These are phyloP conservation scores for Halocaridina rubra DNA, from an alignment of 2,888 invertebrate species.

Conservation along the genomic window DNA sequence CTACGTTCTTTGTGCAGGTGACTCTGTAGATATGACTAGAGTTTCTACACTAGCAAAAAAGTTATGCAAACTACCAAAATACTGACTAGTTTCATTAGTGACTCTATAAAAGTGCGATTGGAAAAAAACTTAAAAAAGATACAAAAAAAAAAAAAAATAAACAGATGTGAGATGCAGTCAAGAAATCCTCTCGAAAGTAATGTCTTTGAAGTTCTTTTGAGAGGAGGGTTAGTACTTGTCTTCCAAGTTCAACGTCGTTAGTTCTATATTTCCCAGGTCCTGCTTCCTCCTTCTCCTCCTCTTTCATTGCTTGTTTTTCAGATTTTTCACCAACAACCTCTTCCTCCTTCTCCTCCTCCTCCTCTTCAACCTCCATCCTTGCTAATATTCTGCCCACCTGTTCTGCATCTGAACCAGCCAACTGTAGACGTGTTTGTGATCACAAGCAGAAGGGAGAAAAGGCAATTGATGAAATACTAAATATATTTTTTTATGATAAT, in stretches of 20 bases:
- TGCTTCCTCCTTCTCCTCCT: background rate
- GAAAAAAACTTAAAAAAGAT: background rate
- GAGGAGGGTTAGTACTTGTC: conserved; percentile 26
- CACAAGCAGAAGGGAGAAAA: no score
- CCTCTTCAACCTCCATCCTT: background rate
- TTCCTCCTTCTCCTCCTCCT: background rate
- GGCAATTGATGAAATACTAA: no score
- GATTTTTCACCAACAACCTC: conserved; percentile 15
- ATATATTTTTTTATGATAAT: no score
- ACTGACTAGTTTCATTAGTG: no score
- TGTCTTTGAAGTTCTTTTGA: background rate
- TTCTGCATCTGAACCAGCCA: conserved; percentile 29
- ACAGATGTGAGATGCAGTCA: no score
- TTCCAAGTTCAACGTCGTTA: background rate
- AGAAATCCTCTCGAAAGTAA: background rate
- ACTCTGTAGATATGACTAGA: no score
- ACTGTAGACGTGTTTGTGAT: no score
- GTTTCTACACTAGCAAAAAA: no score
- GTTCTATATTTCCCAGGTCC: no score
- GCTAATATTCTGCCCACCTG: conserved; percentile 40
- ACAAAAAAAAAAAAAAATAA: background rate
- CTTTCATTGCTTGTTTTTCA: conserved; percentile 12
- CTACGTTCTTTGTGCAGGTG: no score
- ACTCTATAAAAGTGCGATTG: no score
- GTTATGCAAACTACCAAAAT: no score